phyloP scores from a whole-genome alignment of 2,888 invertebrate genomes.

The Pristionchus japonicus region DNA sequence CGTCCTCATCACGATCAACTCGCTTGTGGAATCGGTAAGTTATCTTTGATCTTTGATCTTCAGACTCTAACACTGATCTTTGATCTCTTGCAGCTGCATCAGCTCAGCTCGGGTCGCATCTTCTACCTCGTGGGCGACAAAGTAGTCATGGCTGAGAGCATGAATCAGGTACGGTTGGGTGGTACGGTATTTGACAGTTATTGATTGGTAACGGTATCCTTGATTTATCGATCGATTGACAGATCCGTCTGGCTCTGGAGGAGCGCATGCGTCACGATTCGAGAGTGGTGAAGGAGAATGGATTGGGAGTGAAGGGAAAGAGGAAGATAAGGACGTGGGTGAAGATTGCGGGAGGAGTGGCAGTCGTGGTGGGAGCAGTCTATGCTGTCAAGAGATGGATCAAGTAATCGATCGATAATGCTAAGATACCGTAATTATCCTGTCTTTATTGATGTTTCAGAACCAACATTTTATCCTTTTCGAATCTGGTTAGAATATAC shows the following conservation, averaged over 20 bases:
- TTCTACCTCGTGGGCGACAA: conserved; percentile 43
- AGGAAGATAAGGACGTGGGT: not conserved
- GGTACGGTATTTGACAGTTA: not conserved
- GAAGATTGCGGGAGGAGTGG: not conserved
- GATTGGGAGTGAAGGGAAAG: not conserved
- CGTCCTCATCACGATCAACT: conserved; percentile 8
- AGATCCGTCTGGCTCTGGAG: conserved; percentile 37
- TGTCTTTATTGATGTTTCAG: too few species aligned
- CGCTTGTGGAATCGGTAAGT: conserved; percentile 18
- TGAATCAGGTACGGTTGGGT: conserved; percentile 31
- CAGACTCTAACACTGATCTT: not conserved
- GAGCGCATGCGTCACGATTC: not conserved
- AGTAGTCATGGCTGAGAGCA: conserved; percentile 33
- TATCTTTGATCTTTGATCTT: not conserved
- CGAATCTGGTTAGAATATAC: too few species aligned
- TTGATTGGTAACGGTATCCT: not conserved
- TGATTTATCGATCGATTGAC: not conserved
- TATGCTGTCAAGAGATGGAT: not conserved
- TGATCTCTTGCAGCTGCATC: conserved; percentile 25
- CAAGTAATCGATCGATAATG: too few species aligned
- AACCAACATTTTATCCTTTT: too few species aligned
- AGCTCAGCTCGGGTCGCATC: conserved; percentile 40
- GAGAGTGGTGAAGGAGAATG: conserved; percentile 3
- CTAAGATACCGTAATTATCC: too few species aligned
- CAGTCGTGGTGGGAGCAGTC: not conserved